Evolutionary conservation across 2,113 vertebrate species (phyloP).

Genomic region (Engystomops pustulosus): DNA sequence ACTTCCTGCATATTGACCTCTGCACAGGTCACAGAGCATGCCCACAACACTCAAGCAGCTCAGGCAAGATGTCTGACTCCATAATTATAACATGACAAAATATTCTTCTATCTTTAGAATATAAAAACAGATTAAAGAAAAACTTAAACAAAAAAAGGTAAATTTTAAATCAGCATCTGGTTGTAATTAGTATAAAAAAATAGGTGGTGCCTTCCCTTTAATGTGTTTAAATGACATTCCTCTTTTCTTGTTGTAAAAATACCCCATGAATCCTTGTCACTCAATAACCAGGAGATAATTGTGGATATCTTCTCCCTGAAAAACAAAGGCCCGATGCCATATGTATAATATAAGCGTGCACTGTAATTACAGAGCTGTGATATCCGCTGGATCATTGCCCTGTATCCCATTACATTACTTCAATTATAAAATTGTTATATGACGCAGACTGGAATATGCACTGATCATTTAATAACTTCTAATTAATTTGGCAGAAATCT

Average conservation of each 20-base stretch:
- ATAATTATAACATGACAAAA: too few species aligned
- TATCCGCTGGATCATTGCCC: conserved; percentile 19
- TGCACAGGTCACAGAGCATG: too few species aligned
- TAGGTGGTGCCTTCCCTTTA: background rate
- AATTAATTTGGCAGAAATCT: conserved; percentile 31
- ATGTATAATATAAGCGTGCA: background rate
- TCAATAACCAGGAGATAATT: background rate
- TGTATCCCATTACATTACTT: conserved; percentile 22
- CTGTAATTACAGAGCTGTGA: background rate
- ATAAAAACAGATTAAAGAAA: too few species aligned
- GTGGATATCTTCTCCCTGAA: background rate
- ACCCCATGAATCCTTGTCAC: background rate
- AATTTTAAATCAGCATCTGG: background rate
- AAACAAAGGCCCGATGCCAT: background rate
- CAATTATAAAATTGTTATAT: conserved; percentile 13
- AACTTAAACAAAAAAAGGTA: background rate
- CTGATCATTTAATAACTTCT: conserved; percentile 34
- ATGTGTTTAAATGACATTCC: background rate
- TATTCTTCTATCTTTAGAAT: too few species aligned
- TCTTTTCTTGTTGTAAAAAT: background rate
- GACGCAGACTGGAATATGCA: background rate
- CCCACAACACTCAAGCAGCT: too few species aligned
- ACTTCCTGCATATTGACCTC: too few species aligned
- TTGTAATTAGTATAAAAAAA: background rate
- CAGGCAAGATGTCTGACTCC: too few species aligned